phyloP scores from a whole-genome alignment of 2,888 invertebrate species.

The Zootermopsis nevadensis region DNA sequence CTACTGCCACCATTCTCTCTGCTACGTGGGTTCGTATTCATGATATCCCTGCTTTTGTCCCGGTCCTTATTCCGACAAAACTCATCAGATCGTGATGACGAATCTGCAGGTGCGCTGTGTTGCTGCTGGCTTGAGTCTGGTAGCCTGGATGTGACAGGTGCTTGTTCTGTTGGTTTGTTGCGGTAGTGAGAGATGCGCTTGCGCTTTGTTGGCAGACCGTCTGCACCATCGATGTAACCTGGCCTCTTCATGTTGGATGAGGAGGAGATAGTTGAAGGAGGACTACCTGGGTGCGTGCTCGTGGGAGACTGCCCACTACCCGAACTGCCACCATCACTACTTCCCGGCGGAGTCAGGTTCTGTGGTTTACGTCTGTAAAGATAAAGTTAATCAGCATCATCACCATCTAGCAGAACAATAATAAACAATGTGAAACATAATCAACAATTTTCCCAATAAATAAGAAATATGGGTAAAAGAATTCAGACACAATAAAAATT shows the following conservation, averaged over 20 bases:
- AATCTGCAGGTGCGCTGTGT: conserved; percentile 20
- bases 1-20: conserved; percentile 24
- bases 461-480: no score
- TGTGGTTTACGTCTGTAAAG: conserved; percentile 83
- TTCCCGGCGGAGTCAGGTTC: conserved; percentile 89
- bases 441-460: no score
- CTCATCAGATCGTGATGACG: conserved; percentile 25
- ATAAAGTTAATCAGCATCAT: not conserved
- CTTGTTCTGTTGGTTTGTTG: conserved; percentile 64
- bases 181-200: conserved; percentile 88
- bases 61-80: conserved; percentile 35
- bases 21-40: conserved; percentile 26
- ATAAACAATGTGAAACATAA: no score
- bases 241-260: conserved; percentile 70
- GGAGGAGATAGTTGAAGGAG: conserved; percentile 71
- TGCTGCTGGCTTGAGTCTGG: conserved; percentile 38
- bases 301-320: conserved; percentile 84
- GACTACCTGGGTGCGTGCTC: conserved; percentile 79
- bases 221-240: conserved; percentile 70
- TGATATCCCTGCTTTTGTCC: conserved; percentile 41
- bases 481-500: no score
- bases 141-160: not conserved
- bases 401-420: not conserved
- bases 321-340: conserved; percentile 83
- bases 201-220: conserved; percentile 76